A percentile compares a stretch with the other conserved stretches of the same genome.
These are phyloP conservation scores for Staurois parvus DNA, from an alignment of 2,797 vertebrate species.

Conservation along the genomic window DNA sequence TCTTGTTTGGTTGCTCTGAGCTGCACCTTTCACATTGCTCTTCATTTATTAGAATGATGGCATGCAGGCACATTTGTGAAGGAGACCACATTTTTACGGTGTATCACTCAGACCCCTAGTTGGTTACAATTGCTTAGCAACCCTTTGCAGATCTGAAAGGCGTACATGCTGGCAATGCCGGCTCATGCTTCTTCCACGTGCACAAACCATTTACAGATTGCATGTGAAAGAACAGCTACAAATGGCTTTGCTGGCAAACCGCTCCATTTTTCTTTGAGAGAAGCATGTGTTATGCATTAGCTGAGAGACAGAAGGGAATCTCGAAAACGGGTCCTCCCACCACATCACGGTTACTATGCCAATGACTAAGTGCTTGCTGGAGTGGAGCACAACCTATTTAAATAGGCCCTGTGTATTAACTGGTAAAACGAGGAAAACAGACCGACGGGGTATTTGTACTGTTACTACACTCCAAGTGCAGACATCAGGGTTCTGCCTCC, in stretches of 20 bases:
- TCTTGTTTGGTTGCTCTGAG: too few relatives aligned
- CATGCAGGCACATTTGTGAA: too few relatives aligned
- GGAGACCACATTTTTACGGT: neutral
- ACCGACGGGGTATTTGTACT: neutral
- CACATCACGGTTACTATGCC: conserved; percentile 50
- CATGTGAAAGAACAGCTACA: conserved; percentile 15
- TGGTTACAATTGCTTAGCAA: neutral
- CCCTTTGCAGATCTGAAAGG: neutral
- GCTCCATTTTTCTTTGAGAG: conserved; percentile 1
- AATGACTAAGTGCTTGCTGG: conserved; percentile 38
- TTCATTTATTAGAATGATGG: too few relatives aligned
- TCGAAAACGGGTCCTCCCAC: conserved; percentile 25
- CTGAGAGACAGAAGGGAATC: conserved; percentile 43
- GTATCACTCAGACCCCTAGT: neutral
- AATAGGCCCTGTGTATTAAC: conserved; percentile 12
- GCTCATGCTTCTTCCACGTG: neutral
- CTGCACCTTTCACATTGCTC: too few relatives aligned
- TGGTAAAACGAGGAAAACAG: neutral
- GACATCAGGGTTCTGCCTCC: neutral
- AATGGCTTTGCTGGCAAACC: conserved; percentile 44
- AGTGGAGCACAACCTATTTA: conserved; percentile 30
- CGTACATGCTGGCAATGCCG: neutral
- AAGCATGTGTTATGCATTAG: conserved; percentile 49
- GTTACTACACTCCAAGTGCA: neutral
- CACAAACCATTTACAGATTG: conserved; percentile 10